These are phyloP conservation scores for Siphonodentalium dalli DNA, from an alignment of 2,888 invertebrate species.

Conservation along the genomic window DNA sequence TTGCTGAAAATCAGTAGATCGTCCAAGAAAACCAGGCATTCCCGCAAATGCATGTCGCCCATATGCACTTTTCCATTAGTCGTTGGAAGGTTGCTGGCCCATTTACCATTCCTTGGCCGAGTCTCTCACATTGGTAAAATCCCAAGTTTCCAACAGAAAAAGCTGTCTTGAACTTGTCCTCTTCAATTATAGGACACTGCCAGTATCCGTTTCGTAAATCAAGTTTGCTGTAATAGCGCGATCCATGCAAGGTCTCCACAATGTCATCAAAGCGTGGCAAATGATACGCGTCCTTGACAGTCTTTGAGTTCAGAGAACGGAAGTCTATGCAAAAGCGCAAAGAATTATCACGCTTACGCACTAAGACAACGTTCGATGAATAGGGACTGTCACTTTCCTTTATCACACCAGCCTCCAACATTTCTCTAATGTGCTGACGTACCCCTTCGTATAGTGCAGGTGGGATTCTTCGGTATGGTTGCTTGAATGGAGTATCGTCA, in stretches of 20 bases:
- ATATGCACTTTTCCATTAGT: constrained; percentile 16
- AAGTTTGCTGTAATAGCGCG: constrained; percentile 12
- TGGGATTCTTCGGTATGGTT: constrained; percentile 3
- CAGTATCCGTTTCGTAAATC: constrained; percentile 8
- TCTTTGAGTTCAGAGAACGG: constrained; percentile 6
- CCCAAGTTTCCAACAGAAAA: constrained; percentile 28
- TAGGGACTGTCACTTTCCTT: constrained; percentile 7
- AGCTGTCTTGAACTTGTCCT: constrained; percentile 33
- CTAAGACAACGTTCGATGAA: constrained; percentile 14
- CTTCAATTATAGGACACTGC: constrained; percentile 23
- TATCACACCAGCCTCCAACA: constrained; percentile 13
- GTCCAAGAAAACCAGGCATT: constrained; percentile 7
- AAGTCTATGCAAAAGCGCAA: constrained; percentile 19
- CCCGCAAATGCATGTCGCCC: not conserved
- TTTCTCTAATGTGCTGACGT: constrained; percentile 11
- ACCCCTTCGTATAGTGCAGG: constrained; percentile 14
- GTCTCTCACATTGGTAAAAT: constrained; percentile 33
- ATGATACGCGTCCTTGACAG: constrained; percentile 4
- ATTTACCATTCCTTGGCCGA: constrained; percentile 39
- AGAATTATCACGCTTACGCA: constrained; percentile 10
- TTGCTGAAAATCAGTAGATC: constrained; percentile 2
- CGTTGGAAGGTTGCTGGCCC: constrained; percentile 39
- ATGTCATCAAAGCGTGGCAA: constrained; percentile 17
- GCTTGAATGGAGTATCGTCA: constrained; percentile 3
- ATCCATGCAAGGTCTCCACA: constrained; percentile 1